Conservation (phyloP, 92 coral and sea anemone species). For the Epizoanthus scotinus region DNA sequence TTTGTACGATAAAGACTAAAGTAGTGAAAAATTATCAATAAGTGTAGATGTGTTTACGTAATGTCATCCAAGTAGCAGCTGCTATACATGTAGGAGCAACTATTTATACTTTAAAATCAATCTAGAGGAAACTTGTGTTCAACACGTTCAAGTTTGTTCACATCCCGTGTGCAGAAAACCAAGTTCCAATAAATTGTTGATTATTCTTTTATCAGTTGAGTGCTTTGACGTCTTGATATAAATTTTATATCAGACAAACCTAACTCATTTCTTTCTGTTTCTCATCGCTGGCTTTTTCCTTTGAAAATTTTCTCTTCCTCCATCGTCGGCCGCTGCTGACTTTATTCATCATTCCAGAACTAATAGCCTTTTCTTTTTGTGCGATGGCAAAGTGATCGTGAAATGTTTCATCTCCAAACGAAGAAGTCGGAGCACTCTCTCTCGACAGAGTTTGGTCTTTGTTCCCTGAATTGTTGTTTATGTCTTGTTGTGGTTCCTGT, state of each 20-base stretch:
- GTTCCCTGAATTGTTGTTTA: constrained; percentile 16
- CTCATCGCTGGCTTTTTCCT: constrained; percentile 20
- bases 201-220: neutral
- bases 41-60: no score
- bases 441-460: constrained; percentile 14
- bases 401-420: neutral
- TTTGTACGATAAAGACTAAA: no score
- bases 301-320: constrained; percentile 30
- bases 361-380: constrained; percentile 30
- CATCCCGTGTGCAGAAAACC: neutral
- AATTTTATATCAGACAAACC: neutral
- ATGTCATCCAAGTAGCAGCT: no score
- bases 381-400: constrained; percentile 17
- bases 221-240: neutral
- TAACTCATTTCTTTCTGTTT: constrained; percentile 9
- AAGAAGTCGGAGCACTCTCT: neutral
- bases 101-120: neutral
- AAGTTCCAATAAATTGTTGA: neutral
- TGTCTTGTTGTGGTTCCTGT: constrained; percentile 33
- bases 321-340: constrained; percentile 44
- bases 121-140: neutral
- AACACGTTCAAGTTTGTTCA: neutral
- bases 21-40: no score
- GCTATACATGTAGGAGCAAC: neutral
- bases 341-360: constrained; percentile 30